These are phyloP conservation scores for Cololabis saira DNA, from an alignment of 2,113 vertebrate species.

Conservation along the genomic window DNA sequence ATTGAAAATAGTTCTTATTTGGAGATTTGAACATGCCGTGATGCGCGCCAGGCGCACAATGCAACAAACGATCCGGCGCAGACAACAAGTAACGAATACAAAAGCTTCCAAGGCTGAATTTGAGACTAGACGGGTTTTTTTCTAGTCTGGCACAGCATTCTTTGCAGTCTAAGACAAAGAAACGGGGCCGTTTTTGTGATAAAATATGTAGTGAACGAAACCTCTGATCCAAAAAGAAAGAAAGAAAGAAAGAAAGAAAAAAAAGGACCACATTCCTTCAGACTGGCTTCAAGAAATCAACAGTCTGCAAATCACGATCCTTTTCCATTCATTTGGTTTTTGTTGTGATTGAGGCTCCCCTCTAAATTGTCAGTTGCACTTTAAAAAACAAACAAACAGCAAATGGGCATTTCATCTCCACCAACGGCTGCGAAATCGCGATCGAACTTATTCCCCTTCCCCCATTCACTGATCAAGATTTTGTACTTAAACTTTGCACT, in stretches of 20 bases:
- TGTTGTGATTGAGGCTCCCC: conserved; percentile 11
- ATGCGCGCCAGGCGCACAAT: conserved; percentile 5
- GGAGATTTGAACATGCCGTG: not conserved
- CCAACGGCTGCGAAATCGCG: conserved; percentile 1
- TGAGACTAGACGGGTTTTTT: not conserved
- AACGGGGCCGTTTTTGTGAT: not conserved
- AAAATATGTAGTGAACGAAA: not conserved
- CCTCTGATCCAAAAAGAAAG: not conserved
- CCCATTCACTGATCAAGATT: conserved; percentile 15
- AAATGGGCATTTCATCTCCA: conserved; percentile 13
- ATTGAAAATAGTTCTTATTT: too few species aligned
- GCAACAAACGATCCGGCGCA: conserved; percentile 3
- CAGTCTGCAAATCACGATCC: conserved; percentile 1
- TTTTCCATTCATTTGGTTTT: not conserved
- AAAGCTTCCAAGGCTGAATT: conserved; percentile 5
- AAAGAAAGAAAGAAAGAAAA: not conserved
- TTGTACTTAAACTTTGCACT: conserved; percentile 72
- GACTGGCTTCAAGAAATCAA: not conserved
- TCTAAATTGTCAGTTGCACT: conserved; percentile 67
- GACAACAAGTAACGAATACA: not conserved
- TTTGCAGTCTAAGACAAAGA: conserved; percentile 12
- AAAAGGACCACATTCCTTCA: conserved; percentile 20
- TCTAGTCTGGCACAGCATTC: not conserved
- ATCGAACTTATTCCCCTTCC: not conserved
- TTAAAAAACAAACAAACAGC: conserved; percentile 44